A percentile compares a stretch with the other conserved stretches of the same genome.
Conservation (phyloP, 2,888 invertebrate species). For the Coronaproctus castanopsis region DNA sequence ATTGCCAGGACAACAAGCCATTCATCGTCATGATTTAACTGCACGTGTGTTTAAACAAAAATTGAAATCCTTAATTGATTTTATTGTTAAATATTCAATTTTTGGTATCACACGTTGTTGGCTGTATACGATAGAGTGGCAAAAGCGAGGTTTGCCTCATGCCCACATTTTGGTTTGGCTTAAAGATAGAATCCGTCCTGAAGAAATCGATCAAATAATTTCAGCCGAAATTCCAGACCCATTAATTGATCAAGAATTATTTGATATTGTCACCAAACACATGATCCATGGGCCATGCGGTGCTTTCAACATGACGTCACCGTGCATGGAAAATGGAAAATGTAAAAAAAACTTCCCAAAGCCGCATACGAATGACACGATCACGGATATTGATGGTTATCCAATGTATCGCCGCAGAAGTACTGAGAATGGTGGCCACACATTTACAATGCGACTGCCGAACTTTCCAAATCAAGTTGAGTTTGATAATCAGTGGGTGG, state of each 20-base stretch:
- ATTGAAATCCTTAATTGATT: not conserved
- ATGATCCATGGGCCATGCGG: constrained; percentile 22
- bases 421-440: constrained; percentile 12
- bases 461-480: constrained; percentile 11
- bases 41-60: constrained; percentile 6
- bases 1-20: constrained; percentile 13
- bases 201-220: constrained; percentile 23
- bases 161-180: constrained; percentile 23
- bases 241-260: constrained; percentile 20
- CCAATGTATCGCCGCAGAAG: constrained; percentile 21
- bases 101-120: constrained; percentile 14
- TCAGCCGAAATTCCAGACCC: constrained; percentile 21
- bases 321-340: constrained; percentile 16
- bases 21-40: constrained; percentile 1
- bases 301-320: constrained; percentile 16
- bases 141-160: constrained; percentile 23
- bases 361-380: constrained; percentile 19
- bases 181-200: constrained; percentile 16
- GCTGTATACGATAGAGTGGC: constrained; percentile 22
- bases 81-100: not conserved
- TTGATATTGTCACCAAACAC: constrained; percentile 20
- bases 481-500: constrained; percentile 19
- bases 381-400: constrained; percentile 23
- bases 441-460: constrained; percentile 17
- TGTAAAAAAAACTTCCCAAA: constrained; percentile 21